These are phyloP conservation scores for Xanthorhoe designata DNA, from an alignment of 2,888 invertebrate genomes.

Conservation along the genomic window DNA sequence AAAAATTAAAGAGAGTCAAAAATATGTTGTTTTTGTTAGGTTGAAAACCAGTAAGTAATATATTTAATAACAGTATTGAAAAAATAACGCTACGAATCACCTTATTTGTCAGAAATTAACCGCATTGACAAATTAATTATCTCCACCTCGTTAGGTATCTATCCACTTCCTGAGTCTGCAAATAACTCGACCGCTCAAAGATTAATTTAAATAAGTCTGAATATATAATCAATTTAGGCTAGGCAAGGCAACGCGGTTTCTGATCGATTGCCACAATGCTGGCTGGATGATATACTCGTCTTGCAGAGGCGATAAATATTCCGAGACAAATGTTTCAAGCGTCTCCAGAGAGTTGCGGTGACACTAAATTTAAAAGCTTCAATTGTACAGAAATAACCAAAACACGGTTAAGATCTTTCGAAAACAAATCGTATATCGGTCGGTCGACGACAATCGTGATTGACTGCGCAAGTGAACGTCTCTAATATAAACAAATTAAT, in stretches of 20 bases:
- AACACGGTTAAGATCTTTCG: conserved; percentile 84
- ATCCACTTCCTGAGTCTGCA: conserved; percentile 76
- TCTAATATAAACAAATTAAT: conserved; percentile 86
- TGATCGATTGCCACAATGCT: conserved; percentile 84
- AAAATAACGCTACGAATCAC: not conserved
- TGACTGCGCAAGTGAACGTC: conserved; percentile 84
- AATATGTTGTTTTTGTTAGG: no score
- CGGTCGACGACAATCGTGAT: conserved; percentile 83
- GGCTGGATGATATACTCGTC: conserved; percentile 82
- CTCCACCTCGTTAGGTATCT: conserved; percentile 61
- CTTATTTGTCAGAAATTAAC: conserved; percentile 54
- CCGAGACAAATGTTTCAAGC: conserved; percentile 82
- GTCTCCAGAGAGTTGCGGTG: conserved; percentile 83
- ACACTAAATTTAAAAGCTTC: conserved; percentile 85
- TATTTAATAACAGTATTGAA: not conserved
- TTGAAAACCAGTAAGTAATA: no score
- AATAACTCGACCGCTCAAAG: conserved; percentile 76
- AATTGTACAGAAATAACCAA: conserved; percentile 85
- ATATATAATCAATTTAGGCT: conserved; percentile 83
- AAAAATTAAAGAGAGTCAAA: no score
- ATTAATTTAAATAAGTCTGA: conserved; percentile 81
- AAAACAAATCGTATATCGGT: conserved; percentile 85
- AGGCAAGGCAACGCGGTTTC: conserved; percentile 74
- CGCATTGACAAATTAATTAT: conserved; percentile 59
- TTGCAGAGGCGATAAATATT: conserved; percentile 82